Percentiles rank a stretch among this genome's conserved stretches.
Conservation (phyloP, 2,888 invertebrate genomes). For the Drosophila nr. medialis region DNA sequence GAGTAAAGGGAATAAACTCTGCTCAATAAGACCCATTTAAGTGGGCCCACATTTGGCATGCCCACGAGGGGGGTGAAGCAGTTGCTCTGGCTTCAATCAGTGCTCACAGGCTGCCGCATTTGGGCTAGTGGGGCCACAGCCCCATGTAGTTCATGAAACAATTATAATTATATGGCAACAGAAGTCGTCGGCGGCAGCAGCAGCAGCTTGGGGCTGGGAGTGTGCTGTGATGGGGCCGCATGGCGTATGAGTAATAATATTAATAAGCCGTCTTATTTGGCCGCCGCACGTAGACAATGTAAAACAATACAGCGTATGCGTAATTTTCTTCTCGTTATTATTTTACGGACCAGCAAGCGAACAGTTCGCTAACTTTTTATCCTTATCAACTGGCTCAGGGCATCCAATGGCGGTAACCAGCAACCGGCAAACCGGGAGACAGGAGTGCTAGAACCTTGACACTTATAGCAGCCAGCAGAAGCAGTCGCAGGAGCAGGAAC, state of each 20-base stretch:
- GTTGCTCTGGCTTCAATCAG: conserved; percentile 3
- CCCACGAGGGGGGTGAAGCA: not conserved
- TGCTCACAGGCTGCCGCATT: conserved; percentile 6
- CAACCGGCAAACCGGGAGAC: not conserved
- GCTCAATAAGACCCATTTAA: not conserved
- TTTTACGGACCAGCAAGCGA: conserved; percentile 60
- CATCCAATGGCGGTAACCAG: conserved; percentile 7
- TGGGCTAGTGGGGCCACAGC: conserved; percentile 15
- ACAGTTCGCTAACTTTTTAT: conserved; percentile 40
- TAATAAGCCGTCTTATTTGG: conserved; percentile 67
- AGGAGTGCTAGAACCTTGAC: not conserved
- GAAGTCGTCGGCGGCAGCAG: conserved; percentile 37
- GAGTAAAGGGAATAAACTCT: not conserved
- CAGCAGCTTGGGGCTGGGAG: not conserved
- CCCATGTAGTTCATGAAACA: conserved; percentile 64
- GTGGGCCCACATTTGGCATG: not conserved
- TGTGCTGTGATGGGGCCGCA: not conserved
- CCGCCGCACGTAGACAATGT: conserved; percentile 54
- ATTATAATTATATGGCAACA: conserved; percentile 69
- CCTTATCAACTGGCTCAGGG: conserved; percentile 59
- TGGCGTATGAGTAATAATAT: conserved; percentile 74
- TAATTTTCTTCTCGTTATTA: conserved; percentile 71
- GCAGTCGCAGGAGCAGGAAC: not conserved
- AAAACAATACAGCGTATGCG: conserved; percentile 75
- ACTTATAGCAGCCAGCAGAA: not conserved